Evolutionary conservation across 2,797 vertebrate species (phyloP), one percentile per base, ranked within the genome.

Genomic region (Pangasius larnaudii): DNA sequence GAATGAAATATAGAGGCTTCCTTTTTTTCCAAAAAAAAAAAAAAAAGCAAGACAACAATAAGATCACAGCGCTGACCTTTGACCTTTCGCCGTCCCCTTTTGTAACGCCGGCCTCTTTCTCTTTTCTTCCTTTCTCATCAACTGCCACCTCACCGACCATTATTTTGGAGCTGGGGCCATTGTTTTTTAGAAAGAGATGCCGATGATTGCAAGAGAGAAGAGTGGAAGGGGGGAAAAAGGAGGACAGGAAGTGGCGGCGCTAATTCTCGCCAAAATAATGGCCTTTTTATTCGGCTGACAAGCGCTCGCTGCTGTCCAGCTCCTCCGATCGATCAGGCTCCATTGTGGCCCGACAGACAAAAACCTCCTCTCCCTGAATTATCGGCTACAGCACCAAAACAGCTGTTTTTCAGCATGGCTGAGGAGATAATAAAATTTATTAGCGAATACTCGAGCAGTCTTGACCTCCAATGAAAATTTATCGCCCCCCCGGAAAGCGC

Each of bases 221-320:
- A 75, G 75, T 19, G 58, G 78, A 27, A 16, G 9, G 8, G 30
- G 33, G 42, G 42, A 46, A 46, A 8, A 14, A 16, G 91, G 90
- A 88, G 92, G 92, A 93, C 90, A 91, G 93, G 93, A 94, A 95
- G 95, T 95, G 93, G 93, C 93, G 93, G 93, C 93, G 94, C 93
- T 95, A 94, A 94, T 95, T 96, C 95, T 95, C 91, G 88, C 87
- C 94, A 94, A 95, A 95, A 96, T 97, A 96, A 97, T 97, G 95
- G 95, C 93, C 95, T 97, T 97, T 97, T 96, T 96, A 96, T 97
- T 96, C 95, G 95, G 92, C 95, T 96, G 96, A 97, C 96, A 97
- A 96, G 94, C 94, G 92, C 92, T 94, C 92, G 92, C 93, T 92
- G 94, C 95, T 96, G 95, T 96, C 92, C 93, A 94, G 94, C 93